A percentile compares a stretch with the other conserved stretches of the same genome.
Evolutionary conservation across 2,797 vertebrate genomes (phyloP).

Genomic region (Pogoniulus pusillus): DNA sequence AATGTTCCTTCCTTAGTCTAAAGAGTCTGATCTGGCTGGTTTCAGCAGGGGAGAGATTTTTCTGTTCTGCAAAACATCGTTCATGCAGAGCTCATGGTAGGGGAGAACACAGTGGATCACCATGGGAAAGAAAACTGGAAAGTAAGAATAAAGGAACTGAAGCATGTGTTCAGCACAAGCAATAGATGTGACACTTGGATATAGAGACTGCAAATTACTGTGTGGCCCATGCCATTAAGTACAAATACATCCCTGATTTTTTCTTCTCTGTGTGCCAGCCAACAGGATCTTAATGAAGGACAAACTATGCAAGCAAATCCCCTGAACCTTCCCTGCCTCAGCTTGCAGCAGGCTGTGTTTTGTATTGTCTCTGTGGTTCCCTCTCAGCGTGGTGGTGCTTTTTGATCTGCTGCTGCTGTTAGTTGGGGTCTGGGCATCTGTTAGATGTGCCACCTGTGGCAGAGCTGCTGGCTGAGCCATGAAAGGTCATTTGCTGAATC

Average conservation of each 20-base stretch:
- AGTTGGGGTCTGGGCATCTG: background rate
- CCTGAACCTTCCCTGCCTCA: background rate
- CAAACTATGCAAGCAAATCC: background rate
- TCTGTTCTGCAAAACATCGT: slow-evolving; percentile 1
- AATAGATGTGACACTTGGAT: background rate
- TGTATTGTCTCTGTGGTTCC: background rate
- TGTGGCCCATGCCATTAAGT: background rate
- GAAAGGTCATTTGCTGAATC: background rate
- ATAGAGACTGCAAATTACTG: background rate
- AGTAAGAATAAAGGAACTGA: background rate
- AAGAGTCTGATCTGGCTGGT: background rate
- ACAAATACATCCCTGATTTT: background rate
- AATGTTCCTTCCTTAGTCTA: background rate
- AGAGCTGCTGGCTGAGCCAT: background rate
- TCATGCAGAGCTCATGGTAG: background rate
- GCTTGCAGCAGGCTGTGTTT: background rate
- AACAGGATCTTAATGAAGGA: background rate
- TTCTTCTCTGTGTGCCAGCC: background rate
- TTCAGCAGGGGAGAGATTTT: slow-evolving; percentile 15
- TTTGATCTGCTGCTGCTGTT: background rate
- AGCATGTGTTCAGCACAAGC: background rate
- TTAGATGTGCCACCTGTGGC: background rate
- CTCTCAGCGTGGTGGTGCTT: fast-evolving
- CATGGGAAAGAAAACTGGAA: background rate
- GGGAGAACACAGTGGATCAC: background rate